phyloP scores from a whole-genome alignment of 2,888 invertebrate species.

The Eugnorisma glareosa region DNA sequence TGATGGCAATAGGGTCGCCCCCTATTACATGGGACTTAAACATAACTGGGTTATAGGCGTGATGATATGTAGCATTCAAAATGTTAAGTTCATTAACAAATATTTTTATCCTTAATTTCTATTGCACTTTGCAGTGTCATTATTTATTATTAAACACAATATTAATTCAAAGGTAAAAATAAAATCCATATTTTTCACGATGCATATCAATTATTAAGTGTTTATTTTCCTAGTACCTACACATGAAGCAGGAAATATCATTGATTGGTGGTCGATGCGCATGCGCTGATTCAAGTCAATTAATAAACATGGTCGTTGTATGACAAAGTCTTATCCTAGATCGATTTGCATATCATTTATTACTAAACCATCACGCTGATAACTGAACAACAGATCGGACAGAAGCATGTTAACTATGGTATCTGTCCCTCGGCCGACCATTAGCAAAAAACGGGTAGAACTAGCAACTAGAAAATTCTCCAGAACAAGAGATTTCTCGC shows the following conservation, averaged over 20 bases:
- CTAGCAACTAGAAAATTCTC: not conserved
- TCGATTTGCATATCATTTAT: not conserved
- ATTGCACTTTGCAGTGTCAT: not conserved
- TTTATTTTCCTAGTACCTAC: not conserved
- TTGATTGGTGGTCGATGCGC: constrained; percentile 17
- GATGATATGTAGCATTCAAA: not conserved
- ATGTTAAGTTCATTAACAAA: not conserved
- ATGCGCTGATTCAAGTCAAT: constrained; percentile 31
- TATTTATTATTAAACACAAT: too few relatives aligned
- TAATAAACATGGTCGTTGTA: constrained; percentile 19
- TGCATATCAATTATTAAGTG: not conserved
- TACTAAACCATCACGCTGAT: not conserved
- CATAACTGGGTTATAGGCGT: too few relatives aligned
- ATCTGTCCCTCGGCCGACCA: not conserved
- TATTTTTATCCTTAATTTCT: not conserved
- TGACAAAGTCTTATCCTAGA: not conserved
- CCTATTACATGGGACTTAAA: too few relatives aligned
- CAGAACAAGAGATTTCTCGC: not conserved
- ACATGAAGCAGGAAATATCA: not conserved
- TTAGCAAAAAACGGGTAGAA: too few relatives aligned
- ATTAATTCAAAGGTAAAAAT: not conserved
- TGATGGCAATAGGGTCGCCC: too few relatives aligned
- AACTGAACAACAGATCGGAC: not conserved
- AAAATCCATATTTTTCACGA: not conserved
- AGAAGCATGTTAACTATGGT: not conserved